Conservation (phyloP, 2,888 invertebrate species). For the Eurytoma californica region DNA sequence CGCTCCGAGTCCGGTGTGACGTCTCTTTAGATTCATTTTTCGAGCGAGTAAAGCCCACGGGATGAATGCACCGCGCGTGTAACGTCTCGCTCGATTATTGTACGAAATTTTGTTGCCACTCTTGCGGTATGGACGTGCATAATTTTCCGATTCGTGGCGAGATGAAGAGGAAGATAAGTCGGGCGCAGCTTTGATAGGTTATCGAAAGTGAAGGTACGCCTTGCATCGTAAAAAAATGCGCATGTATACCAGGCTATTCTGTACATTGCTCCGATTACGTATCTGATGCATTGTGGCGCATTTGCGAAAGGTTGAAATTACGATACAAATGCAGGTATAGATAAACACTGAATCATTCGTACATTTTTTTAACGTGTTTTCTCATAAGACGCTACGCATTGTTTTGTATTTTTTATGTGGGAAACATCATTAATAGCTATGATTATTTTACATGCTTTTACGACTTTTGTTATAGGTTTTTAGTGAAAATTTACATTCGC, state of each 20-base stretch:
- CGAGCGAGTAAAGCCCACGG: constrained; percentile 31
- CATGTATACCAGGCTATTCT: constrained; percentile 26
- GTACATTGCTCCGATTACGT: constrained; percentile 12
- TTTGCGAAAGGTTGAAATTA: constrained; percentile 28
- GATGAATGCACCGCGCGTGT: constrained; percentile 37
- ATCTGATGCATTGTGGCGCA: constrained; percentile 39
- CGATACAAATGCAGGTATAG: background rate
- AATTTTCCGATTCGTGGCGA: background rate
- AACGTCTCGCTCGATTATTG: background rate
- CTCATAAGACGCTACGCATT: background rate
- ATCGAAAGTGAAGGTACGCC: background rate
- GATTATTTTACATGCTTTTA: too few species aligned
- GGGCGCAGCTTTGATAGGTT: constrained; percentile 7
- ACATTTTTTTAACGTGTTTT: background rate
- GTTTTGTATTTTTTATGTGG: too few species aligned
- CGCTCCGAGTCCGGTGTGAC: constrained; percentile 1
- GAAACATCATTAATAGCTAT: too few species aligned
- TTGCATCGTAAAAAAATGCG: constrained; percentile 1
- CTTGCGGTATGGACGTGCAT: background rate
- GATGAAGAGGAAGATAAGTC: constrained; percentile 10
- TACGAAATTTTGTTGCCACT: background rate
- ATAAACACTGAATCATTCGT: background rate
- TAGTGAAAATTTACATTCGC: too few species aligned
- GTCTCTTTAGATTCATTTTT: background rate
- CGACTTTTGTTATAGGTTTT: too few species aligned